Conservation (phyloP, 2,797 vertebrate genomes). For the Percopsis omiscomaycus region DNA sequence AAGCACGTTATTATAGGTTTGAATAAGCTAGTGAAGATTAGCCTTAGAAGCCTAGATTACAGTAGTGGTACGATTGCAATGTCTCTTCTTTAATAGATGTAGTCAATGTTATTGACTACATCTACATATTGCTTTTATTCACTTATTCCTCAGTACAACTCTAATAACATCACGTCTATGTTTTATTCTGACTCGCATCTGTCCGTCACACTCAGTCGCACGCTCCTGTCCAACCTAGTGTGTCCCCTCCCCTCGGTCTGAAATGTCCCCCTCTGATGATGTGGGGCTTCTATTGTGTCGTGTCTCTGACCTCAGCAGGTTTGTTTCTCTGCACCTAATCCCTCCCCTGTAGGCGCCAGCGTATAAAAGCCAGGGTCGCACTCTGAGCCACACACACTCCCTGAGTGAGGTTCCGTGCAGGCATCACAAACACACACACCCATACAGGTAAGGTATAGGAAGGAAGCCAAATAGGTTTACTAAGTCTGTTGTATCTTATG, state of each 20-base stretch:
- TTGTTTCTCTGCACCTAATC: conserved; percentile 78
- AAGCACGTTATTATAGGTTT: no score
- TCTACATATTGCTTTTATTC: no score
- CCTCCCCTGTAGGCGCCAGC: conserved; percentile 75
- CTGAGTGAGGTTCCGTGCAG: conserved; percentile 72
- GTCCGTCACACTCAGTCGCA: conserved; percentile 1
- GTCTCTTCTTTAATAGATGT: no score
- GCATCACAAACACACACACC: conserved; percentile 70
- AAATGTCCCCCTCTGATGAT: conserved; percentile 74
- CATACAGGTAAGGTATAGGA: conserved; percentile 71
- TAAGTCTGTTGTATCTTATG: no score
- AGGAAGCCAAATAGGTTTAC: not conserved
- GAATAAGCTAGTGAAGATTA: no score
- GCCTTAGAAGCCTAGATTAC: no score
- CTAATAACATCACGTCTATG: no score
- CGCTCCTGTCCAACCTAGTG: conserved; percentile 6
- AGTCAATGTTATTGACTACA: no score
- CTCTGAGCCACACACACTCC: conserved; percentile 68
- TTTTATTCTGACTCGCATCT: not conserved
- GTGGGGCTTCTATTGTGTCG: conserved; percentile 75
- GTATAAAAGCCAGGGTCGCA: conserved; percentile 73
- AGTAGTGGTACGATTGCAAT: no score
- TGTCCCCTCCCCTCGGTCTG: conserved; percentile 23
- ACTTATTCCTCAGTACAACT: no score
- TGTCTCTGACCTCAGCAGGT: conserved; percentile 75